A percentile compares a stretch with the other conserved stretches of the same genome.
Conservation (phyloP, 2,797 vertebrate species). For the Lithobates pipiens region DNA sequence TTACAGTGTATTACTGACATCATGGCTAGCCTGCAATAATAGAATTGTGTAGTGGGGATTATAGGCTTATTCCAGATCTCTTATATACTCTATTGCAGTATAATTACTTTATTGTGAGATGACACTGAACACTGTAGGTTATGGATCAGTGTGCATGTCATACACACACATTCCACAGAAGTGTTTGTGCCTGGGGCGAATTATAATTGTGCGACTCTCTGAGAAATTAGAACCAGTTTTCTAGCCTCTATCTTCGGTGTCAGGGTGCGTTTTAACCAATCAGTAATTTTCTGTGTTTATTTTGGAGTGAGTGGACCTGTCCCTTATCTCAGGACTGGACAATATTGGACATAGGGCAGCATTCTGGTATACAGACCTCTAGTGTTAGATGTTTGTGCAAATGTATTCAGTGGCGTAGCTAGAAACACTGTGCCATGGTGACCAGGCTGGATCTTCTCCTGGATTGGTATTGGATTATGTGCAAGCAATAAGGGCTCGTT, state of each 20-base stretch:
- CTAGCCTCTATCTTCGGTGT: background rate
- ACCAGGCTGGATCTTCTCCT: too few species aligned
- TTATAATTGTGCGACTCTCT: background rate
- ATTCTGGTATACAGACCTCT: too few species aligned
- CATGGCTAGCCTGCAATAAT: background rate
- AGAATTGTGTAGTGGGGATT: background rate
- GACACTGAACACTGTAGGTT: background rate
- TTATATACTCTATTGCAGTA: background rate
- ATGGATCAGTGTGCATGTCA: background rate
- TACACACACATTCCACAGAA: background rate
- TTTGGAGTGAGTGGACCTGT: background rate
- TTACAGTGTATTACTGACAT: constrained; percentile 13
- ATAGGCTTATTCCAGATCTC: background rate
- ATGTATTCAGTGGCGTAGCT: too few species aligned
- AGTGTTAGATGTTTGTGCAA: too few species aligned
- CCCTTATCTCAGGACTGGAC: too few species aligned
- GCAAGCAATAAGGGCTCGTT: too few species aligned
- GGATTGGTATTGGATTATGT: too few species aligned
- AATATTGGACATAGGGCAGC: too few species aligned
- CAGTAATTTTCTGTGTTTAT: background rate
- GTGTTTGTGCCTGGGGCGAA: background rate
- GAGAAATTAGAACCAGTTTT: constrained; percentile 16
- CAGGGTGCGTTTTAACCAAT: background rate
- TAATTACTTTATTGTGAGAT: background rate
- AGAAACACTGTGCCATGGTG: too few species aligned